These are phyloP conservation scores for Epinotia demarniana DNA, from an alignment of 2,888 invertebrate genomes.

Conservation along the genomic window DNA sequence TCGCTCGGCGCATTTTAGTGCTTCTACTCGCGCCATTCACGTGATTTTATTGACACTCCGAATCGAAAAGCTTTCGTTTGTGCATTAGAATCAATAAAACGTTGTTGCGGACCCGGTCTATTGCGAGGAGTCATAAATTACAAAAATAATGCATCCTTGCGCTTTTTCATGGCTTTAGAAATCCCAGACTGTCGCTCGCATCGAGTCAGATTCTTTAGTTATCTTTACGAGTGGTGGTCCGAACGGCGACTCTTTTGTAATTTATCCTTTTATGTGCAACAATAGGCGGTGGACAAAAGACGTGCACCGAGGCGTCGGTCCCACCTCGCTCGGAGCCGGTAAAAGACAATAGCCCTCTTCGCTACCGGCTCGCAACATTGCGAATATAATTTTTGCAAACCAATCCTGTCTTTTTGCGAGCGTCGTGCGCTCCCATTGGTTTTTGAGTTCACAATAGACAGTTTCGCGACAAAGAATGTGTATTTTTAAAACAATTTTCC, in stretches of 20 bases:
- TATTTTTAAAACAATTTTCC: conserved; percentile 59
- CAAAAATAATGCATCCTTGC: conserved; percentile 78
- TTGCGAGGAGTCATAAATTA: conserved; percentile 73
- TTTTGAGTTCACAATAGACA: conserved; percentile 69
- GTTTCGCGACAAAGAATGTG: conserved; percentile 56
- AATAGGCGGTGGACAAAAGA: conserved; percentile 75
- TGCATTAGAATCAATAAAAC: conserved; percentile 70
- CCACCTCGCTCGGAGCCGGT: conserved; percentile 62
- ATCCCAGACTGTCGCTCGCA: conserved; percentile 65
- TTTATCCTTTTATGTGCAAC: conserved; percentile 77
- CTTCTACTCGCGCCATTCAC: conserved; percentile 25
- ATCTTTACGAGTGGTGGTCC: conserved; percentile 78
- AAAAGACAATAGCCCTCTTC: conserved; percentile 65
- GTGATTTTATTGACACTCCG: conserved; percentile 58
- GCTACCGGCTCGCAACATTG: conserved; percentile 72
- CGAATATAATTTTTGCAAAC: conserved; percentile 82
- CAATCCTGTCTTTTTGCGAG: conserved; percentile 72
- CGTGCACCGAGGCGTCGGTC: conserved; percentile 63
- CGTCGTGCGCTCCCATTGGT: conserved; percentile 69
- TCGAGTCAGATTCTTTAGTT: conserved; percentile 72
- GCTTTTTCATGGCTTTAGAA: conserved; percentile 76
- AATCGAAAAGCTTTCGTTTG: conserved; percentile 59
- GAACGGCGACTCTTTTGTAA: conserved; percentile 74
- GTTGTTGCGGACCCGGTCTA: conserved; percentile 65
- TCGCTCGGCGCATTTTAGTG: conserved; percentile 49